These are phyloP conservation scores for Akabosia matsudoensis DNA, from an alignment of 1,140 invertebrate genomes.

Conservation along the genomic window DNA sequence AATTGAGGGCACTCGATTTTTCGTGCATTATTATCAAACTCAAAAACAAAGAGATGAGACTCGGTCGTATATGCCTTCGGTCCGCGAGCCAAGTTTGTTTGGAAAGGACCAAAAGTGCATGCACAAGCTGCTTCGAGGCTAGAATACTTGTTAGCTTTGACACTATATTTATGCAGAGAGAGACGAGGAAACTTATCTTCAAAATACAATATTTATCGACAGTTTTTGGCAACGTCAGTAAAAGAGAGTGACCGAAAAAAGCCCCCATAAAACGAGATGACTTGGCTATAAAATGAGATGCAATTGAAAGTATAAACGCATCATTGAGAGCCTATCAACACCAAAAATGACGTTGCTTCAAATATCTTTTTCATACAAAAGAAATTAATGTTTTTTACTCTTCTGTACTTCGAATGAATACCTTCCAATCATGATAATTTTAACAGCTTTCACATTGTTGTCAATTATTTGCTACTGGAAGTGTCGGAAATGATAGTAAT, in stretches of 20 bases:
- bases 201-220: neutral
- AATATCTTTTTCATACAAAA: no score
- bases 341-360: no score
- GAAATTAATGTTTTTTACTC: no score
- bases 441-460: no score
- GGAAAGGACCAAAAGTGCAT: neutral
- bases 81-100: neutral
- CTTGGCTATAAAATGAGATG: neutral
- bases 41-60: no score
- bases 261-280: no score
- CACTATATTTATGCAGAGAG: neutral
- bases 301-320: neutral
- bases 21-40: neutral
- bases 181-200: neutral
- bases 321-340: neutral
- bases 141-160: neutral
- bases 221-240: neutral
- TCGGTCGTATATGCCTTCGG: neutral
- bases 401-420: no score
- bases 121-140: neutral
- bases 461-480: no score
- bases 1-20: neutral
- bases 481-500: no score
- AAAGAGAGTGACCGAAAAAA: neutral
- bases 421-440: no score